Evolutionary conservation across 2,797 vertebrate species (phyloP), one percentile per base, ranked within the genome.

Genomic region (Notolabrus celidotus): DNA sequence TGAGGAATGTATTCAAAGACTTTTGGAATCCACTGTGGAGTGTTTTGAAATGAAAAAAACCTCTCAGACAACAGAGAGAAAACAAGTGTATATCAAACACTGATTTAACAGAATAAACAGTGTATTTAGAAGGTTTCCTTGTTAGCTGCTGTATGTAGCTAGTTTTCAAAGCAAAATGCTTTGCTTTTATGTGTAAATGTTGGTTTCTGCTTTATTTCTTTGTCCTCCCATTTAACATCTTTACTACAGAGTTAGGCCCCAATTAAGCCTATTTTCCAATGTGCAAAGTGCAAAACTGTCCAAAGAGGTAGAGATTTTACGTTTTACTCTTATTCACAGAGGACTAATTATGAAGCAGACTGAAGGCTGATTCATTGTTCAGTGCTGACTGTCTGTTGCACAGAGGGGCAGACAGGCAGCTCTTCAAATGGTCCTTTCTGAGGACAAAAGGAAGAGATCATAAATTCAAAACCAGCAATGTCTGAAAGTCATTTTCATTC

Each of bases 181-280:
- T 49, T 53, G 8, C 54, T 80, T 77, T 78, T 17, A 69, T 72
- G 58, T 75, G 10, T 17, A 56, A 67, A 34, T 39, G 55, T 52
- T 50, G n/a, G 34, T 53, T 43, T 82, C 47, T 23, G 41, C 49
- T 43, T 36, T 29, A 23, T 33, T 64, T 23, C 43, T 55, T 46
- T 51, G 38, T 57, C 29, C 41, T 70, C 23, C n/a, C n/a, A n/a
- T 4, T 47, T 31, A 46, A 16, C n/a, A n/a, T 41, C n/a, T 61
- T 7, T 45, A 51, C 42, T 58, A 31, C 22, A 61, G 3, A 72
- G 51, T 59, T 50, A 58, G 43, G 41, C 34, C 53, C 64, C 66
- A 78, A 78, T 87, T 85, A 86, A 64, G 62, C 29, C 70, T 23
- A 33, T 49, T 67, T 66, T 72, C 58, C 59, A 73, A 69, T 55